phyloP scores from a whole-genome alignment of 2,888 invertebrate genomes.

The Pelosia muscerda region DNA sequence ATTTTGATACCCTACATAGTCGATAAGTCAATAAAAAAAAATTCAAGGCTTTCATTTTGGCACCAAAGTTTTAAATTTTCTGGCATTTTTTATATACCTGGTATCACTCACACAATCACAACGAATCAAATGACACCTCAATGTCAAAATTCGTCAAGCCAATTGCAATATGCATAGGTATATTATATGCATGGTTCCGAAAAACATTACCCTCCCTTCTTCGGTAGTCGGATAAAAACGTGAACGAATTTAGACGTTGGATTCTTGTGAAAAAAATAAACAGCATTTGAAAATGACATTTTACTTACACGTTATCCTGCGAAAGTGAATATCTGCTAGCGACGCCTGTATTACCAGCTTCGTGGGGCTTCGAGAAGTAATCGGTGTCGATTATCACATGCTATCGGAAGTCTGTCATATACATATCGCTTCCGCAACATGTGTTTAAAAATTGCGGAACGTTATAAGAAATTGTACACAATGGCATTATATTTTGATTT shows the following conservation, averaged over 20 bases:
- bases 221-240: too few relatives aligned
- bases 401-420: slow-evolving; percentile 84
- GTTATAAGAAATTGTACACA: slow-evolving; percentile 49
- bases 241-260: not conserved
- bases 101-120: too few relatives aligned
- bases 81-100: too few relatives aligned
- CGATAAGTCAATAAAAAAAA: too few relatives aligned
- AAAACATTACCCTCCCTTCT: not conserved
- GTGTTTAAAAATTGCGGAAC: slow-evolving; percentile 73
- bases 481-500: not conserved
- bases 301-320: slow-evolving; percentile 17
- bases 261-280: slow-evolving; percentile 3
- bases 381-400: slow-evolving; percentile 79
- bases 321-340: slow-evolving; percentile 61
- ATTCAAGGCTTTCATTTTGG: too few relatives aligned
- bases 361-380: slow-evolving; percentile 76
- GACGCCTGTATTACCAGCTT: slow-evolving; percentile 56
- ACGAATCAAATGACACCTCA: too few relatives aligned
- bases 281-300: slow-evolving; percentile 10
- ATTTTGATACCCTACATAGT: too few relatives aligned
- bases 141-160: too few relatives aligned
- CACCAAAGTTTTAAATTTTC: too few relatives aligned
- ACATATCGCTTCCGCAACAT: slow-evolving; percentile 77
- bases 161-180: too few relatives aligned
- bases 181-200: too few relatives aligned